A percentile compares a stretch with the other conserved stretches of the same genome.
Conservation (phyloP, 1,140 invertebrate species). For the Metaphire vulgaris region DNA sequence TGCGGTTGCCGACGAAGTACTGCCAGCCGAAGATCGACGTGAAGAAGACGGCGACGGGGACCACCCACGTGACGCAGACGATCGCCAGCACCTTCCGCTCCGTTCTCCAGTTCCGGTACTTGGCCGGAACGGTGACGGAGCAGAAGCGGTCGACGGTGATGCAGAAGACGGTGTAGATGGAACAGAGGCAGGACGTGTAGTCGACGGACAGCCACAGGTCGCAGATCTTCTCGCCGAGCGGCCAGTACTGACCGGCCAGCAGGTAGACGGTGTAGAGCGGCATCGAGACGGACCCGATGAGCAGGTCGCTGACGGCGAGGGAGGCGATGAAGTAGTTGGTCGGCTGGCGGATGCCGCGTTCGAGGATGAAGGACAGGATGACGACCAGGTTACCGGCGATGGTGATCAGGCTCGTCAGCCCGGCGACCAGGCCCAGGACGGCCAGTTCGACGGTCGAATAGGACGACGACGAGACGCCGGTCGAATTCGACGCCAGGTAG, state of each 20-base stretch:
- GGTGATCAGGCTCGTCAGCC: conserved; percentile 10
- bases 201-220: conserved; percentile 98
- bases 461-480: too few species aligned
- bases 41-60: conserved; percentile 88
- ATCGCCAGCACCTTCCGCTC: conserved; percentile 87
- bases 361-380: too few species aligned
- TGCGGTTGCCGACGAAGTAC: conserved; percentile 79
- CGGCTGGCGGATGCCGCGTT: too few species aligned
- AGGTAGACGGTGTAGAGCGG: too few species aligned
- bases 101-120: too few species aligned
- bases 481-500: too few species aligned
- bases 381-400: conserved; percentile 86
- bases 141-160: too few species aligned
- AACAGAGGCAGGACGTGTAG: conserved; percentile 97
- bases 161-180: too few species aligned
- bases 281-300: conserved; percentile 96
- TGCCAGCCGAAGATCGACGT: too few species aligned
- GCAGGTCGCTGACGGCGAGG: conserved; percentile 94
- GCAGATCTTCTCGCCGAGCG: conserved; percentile 88
- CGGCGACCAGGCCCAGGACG: conserved; percentile 6
- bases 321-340: too few species aligned
- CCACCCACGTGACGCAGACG: conserved; percentile 79
- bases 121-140: too few species aligned
- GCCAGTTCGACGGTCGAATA: too few species aligned
- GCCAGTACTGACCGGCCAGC: conserved; percentile 85